Base-by-base conservation (phyloP, 1,140 invertebrate genomes). In the Eubasilissa regina region DNA sequence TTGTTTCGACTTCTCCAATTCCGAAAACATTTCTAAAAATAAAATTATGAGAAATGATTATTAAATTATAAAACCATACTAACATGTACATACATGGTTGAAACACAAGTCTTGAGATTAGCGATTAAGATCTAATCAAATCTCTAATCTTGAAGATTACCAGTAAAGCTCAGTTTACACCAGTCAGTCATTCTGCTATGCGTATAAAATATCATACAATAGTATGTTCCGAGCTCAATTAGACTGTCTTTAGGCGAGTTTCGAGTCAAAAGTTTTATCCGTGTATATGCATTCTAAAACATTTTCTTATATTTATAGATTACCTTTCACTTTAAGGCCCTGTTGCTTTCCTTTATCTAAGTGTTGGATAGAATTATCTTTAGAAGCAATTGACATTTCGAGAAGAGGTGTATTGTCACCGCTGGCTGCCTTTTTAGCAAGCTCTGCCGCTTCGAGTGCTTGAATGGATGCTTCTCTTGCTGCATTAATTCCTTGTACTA, bases 401-500 rank as follows among this genome's bases (percentile, higher is more conserved):
- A 77, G 35, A 48, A 82, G 47, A 58, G 75, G 58, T 11, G 73
- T 45, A 44, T 78, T 75, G 55, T 78, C 56, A 35, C 76, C 72
- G 1, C n/a, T 44, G 47, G 62, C 72, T 44, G 74, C 68, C 62
- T 90, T 88, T 58, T 91, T 89, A 43, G 92, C 90, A 47, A 91
- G 86, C 35, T 92, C 87, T 0, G 93, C 91, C 12, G 93, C 91
- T 45, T 88, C 85, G 15, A 91, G 89, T 0, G 95, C 95, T 75
- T 91, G 90, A n/a, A 88, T 85, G 0, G 94, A 94, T 25, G 92
- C 91, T 15, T 91, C 85, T 82, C 89, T 89, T 0, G 95, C 95
- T 44, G 88, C 87, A 15, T 88, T 84, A 11, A 97, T 88, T 21
- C 90, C 90, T 56, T 93, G 90, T 0, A 94, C 92, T 70, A 98